phyloP scores from a whole-genome alignment of 2,888 invertebrate genomes.

The Stenichneumon culpator region DNA sequence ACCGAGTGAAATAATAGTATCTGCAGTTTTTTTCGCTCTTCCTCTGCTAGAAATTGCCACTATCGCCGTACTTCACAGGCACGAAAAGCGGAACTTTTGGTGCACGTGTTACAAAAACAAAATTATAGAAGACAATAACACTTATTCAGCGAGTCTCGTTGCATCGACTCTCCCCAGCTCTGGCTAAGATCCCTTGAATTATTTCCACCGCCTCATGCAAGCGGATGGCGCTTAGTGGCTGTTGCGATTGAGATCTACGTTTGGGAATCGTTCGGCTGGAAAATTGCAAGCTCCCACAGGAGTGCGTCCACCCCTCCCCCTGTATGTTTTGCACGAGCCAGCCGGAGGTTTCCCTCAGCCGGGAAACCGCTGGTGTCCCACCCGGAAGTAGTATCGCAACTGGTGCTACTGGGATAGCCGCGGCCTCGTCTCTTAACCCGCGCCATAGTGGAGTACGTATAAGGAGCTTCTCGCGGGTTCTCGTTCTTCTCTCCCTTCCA shows the following conservation, averaged over 20 bases:
- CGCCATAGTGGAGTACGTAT: constrained; percentile 2
- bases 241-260: constrained; percentile 41
- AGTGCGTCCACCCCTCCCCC: not conserved
- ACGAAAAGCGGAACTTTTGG: too few relatives aligned
- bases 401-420: not conserved
- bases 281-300: constrained; percentile 58
- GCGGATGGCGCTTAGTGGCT: not conserved
- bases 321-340: constrained; percentile 21
- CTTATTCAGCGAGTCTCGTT: not conserved
- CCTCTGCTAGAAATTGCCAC: too few relatives aligned
- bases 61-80: too few relatives aligned
- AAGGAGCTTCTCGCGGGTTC: constrained; percentile 11
- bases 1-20: too few relatives aligned
- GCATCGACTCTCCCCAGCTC: not conserved
- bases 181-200: constrained; percentile 16
- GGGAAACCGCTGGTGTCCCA: constrained; percentile 14
- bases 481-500: constrained; percentile 1
- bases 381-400: constrained; percentile 12
- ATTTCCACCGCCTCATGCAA: constrained; percentile 34
- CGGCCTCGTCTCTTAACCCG: constrained; percentile 6
- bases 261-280: constrained; percentile 55
- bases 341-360: not conserved
- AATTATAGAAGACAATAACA: not conserved
- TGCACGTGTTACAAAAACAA: too few relatives aligned
- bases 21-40: too few relatives aligned